phyloP scores from a whole-genome alignment of 2,797 vertebrate species.

The Pseudochirops cupreus region DNA sequence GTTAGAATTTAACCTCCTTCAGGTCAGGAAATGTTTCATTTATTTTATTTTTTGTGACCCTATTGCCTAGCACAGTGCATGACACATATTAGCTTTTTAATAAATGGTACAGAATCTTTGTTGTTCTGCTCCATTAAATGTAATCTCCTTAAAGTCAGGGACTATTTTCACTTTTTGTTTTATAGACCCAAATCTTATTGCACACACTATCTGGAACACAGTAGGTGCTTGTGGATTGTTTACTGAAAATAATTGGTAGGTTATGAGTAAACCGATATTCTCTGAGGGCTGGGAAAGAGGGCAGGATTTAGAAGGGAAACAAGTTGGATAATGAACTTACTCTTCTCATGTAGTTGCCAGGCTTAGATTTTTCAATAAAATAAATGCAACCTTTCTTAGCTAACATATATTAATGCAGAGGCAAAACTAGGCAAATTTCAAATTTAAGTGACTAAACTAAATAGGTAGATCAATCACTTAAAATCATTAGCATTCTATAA shows the following conservation, averaged over 20 bases:
- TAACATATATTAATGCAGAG: neutral
- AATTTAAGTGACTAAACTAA: neutral
- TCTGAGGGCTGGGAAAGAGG: neutral
- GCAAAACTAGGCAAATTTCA: neutral
- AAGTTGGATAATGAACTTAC: neutral
- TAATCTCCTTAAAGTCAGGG: neutral
- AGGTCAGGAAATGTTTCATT: neutral
- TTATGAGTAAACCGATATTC: neutral
- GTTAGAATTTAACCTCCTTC: neutral
- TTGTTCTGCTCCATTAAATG: neutral
- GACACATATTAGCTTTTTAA: neutral
- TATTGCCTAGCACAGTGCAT: neutral
- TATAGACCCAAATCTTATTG: neutral
- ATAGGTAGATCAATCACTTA: neutral
- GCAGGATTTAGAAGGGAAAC: neutral
- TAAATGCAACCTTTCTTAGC: neutral
- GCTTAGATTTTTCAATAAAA: neutral
- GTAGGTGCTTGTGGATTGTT: neutral
- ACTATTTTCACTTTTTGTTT: neutral
- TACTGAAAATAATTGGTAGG: neutral
- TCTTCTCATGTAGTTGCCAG: neutral
- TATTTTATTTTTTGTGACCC: neutral
- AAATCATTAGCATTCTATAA: conserved; percentile 29
- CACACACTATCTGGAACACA: neutral
- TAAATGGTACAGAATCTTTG: neutral